Percentiles rank a stretch among this genome's conserved stretches.
Conservation (phyloP, 2,888 invertebrate species). For the Pegoplata infirma region DNA sequence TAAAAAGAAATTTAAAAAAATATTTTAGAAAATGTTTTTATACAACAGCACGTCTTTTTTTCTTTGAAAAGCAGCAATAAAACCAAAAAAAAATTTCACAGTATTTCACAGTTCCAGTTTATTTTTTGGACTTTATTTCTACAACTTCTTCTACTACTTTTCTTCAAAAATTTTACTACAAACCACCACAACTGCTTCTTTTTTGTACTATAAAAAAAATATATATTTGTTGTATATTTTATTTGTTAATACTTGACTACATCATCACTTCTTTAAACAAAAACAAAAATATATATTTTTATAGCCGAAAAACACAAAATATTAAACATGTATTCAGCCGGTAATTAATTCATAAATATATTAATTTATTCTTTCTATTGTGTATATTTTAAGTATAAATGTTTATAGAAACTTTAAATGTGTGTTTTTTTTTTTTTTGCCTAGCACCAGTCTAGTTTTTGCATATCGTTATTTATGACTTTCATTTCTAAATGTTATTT, state of each 20-base stretch:
- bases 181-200: conserved; percentile 30
- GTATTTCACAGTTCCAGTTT: conserved; percentile 45
- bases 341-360: conserved; percentile 69
- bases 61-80: too few relatives aligned
- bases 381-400: conserved; percentile 13
- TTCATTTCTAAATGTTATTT: background rate
- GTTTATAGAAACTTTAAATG: conserved; percentile 8
- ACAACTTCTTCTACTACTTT: conserved; percentile 14
- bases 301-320: conserved; percentile 40
- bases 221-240: conserved; percentile 8
- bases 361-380: conserved; percentile 19
- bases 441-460: background rate
- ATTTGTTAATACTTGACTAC: conserved; percentile 44
- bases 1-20: background rate
- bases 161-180: conserved; percentile 25
- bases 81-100: conserved; percentile 2
- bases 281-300: conserved; percentile 26
- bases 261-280: conserved; percentile 39
- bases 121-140: conserved; percentile 21
- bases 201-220: conserved; percentile 17
- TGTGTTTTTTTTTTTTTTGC: conserved; percentile 19
- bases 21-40: background rate
- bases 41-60: conserved; percentile 27
- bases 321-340: conserved; percentile 74
- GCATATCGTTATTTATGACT: background rate